A percentile compares a stretch with the other conserved stretches of the same genome.
Evolutionary conservation across 2,888 invertebrate species (phyloP).

Genomic region (Zelleria hepariella): DNA sequence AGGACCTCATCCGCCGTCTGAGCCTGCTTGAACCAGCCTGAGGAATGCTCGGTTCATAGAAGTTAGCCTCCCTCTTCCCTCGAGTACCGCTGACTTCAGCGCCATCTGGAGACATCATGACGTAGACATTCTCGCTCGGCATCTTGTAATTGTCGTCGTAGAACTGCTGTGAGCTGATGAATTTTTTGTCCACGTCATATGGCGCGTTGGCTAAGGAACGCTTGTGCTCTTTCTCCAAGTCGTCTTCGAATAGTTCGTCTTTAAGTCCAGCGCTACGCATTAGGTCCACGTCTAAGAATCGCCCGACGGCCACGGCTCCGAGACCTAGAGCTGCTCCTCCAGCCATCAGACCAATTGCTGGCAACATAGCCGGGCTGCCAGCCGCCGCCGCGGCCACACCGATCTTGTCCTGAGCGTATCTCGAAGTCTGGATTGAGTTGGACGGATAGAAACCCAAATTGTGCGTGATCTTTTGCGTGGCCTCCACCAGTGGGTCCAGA

Average conservation of each 20-base stretch:
- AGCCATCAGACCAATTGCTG: conserved; percentile 82
- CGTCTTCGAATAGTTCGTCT: conserved; percentile 51
- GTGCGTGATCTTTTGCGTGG: conserved; percentile 83
- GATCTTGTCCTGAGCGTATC: conserved; percentile 74
- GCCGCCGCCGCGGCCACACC: conserved; percentile 70
- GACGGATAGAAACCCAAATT: conserved; percentile 77
- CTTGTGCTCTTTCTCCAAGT: conserved; percentile 69
- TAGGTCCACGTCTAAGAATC: conserved; percentile 76
- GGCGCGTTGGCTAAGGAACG: conserved; percentile 55
- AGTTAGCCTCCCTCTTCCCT: conserved; percentile 41
- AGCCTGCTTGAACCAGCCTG: not conserved
- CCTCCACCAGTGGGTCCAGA: conserved; percentile 82
- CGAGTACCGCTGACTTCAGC: conserved; percentile 29
- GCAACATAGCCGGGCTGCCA: conserved; percentile 76
- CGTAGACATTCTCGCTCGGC: conserved; percentile 68
- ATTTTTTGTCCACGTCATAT: conserved; percentile 57
- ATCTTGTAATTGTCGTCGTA: conserved; percentile 67
- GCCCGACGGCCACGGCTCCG: conserved; percentile 85
- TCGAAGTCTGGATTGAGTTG: conserved; percentile 54
- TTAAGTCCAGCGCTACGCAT: conserved; percentile 66
- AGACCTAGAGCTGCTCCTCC: conserved; percentile 87
- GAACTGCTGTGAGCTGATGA: conserved; percentile 50
- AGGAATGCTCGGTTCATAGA: conserved; percentile 16
- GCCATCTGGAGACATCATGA: conserved; percentile 62
- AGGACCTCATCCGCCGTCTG: conserved; percentile 30